These are phyloP conservation scores for Mohoua ochrocephala DNA, from an alignment of 2,113 vertebrate species.

Conservation along the genomic window DNA sequence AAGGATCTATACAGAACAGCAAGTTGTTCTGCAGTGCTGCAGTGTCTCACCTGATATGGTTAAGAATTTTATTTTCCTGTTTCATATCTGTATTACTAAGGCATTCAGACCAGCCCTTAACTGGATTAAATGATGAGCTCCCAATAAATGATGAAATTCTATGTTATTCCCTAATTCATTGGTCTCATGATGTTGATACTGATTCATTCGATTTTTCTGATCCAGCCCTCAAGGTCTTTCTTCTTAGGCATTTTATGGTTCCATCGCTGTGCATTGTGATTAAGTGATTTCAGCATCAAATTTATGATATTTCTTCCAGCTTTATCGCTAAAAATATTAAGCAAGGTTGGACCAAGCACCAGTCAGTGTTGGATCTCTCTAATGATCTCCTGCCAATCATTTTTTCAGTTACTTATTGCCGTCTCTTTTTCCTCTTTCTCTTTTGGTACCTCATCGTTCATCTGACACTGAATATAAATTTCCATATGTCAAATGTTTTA, in stretches of 20 bases:
- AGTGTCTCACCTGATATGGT: not conserved
- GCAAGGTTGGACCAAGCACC: not conserved
- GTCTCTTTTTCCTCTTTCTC: not conserved
- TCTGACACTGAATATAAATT: not conserved
- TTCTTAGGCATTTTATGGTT: not conserved
- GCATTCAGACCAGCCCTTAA: not conserved
- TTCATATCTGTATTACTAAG: not conserved
- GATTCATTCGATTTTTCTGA: not conserved
- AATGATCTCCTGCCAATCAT: not conserved
- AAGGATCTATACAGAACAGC: rapidly evolving
- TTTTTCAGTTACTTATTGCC: not conserved
- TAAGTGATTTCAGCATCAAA: not conserved
- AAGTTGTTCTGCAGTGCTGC: not conserved
- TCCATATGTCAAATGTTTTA: not conserved
- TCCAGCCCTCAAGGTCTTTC: not conserved
- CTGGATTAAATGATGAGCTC: not conserved
- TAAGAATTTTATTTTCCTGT: not conserved
- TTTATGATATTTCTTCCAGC: not conserved
- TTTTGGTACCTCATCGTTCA: not conserved
- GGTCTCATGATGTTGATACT: not conserved
- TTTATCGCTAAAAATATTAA: not conserved
- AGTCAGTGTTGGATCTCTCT: not conserved
- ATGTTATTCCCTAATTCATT: not conserved
- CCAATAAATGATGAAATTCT: not conserved
- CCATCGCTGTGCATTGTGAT: not conserved